A percentile compares a stretch with the other conserved stretches of the same genome.
phyloP scores from a whole-genome alignment of 2,113 vertebrate genomes.

The Sceloporus undulatus region DNA sequence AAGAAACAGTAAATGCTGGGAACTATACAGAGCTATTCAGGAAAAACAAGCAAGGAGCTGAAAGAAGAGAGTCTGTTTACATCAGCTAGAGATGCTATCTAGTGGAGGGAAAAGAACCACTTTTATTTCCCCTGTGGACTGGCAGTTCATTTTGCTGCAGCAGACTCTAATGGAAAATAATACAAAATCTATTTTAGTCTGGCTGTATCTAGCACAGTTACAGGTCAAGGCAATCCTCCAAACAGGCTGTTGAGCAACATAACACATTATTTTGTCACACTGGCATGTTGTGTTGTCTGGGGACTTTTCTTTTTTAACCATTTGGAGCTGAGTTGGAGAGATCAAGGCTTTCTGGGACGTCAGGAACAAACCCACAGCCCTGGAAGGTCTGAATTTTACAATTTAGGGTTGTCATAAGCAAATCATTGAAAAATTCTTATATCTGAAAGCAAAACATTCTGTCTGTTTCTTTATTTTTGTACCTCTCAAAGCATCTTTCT shows the following conservation, averaged over 20 bases:
- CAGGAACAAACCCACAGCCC: neutral
- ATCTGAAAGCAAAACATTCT: slow-evolving; percentile 31
- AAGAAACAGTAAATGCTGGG: neutral
- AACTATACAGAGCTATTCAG: slow-evolving; percentile 9
- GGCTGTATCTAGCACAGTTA: slow-evolving; percentile 77
- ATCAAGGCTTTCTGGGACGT: slow-evolving; percentile 67
- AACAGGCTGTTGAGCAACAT: slow-evolving; percentile 74
- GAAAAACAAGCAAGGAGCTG: slow-evolving; percentile 10
- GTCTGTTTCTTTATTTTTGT: neutral
- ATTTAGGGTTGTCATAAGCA: slow-evolving; percentile 57
- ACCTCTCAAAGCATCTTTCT: neutral
- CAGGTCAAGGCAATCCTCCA: slow-evolving; percentile 78
- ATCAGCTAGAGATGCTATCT: slow-evolving; percentile 65
- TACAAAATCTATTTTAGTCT: slow-evolving; percentile 79
- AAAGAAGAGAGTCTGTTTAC: slow-evolving; percentile 66
- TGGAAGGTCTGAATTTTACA: slow-evolving; percentile 52
- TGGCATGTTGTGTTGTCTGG: slow-evolving; percentile 61
- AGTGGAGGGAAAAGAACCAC: slow-evolving; percentile 68
- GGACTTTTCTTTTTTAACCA: slow-evolving; percentile 68
- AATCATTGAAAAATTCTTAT: neutral
- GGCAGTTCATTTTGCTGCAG: slow-evolving; percentile 74
- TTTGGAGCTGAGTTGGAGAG: slow-evolving; percentile 78
- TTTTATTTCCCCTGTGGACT: slow-evolving; percentile 79
- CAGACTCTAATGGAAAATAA: slow-evolving; percentile 82
- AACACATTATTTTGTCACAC: slow-evolving; percentile 74